Base-by-base conservation (phyloP, 1,140 invertebrate species). In the Platyscapa corneri region DNA sequence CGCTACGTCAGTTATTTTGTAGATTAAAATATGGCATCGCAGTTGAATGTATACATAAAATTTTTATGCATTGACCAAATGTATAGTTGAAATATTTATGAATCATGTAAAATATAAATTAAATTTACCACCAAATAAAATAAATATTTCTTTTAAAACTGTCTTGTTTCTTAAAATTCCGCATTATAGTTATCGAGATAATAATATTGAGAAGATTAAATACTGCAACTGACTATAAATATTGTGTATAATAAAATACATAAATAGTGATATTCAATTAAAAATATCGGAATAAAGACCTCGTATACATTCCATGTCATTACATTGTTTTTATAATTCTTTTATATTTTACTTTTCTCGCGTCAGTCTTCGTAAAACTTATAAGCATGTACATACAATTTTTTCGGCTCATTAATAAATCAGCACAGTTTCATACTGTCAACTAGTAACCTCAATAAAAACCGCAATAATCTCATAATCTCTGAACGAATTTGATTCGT, bases 341-440 rank as follows among this genome's bases (percentile, higher is more conserved):
- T 81, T 65, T 16, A n/a, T 56, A 75, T 76, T 42, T 85, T 86
- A 86, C 81, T 86, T 86, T 86, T 81, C 81, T 83, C 64, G 64
- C 81, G 30, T 86, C 81, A 86, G 85, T 86, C 85, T 86, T 86
- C 64, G 3, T 82, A 72, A 72, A 86, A 86, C 83, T 86, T 78
- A 86, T 79, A 83, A 86, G 79, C 67, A 83, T 64, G 75, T 70
- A 67, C 56, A 46, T 82, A 82, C 5, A 82, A 77, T 76, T 74
- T 67, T 7, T 80, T 72, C 14, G 2, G 27, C 34, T 79, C 46
- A 27, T 72, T 37, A 64, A 60, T 74, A 49, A 70, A 53, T 72
- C 12, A 30, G 39, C 18, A 32, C 0, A 30, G 60, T 64, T 83
- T 83, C 34, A 64, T 83, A 37, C 12, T 37, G 53, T 34, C 10